phyloP scores from a whole-genome alignment of 2,888 invertebrate genomes.

The Mythimna pallens region DNA sequence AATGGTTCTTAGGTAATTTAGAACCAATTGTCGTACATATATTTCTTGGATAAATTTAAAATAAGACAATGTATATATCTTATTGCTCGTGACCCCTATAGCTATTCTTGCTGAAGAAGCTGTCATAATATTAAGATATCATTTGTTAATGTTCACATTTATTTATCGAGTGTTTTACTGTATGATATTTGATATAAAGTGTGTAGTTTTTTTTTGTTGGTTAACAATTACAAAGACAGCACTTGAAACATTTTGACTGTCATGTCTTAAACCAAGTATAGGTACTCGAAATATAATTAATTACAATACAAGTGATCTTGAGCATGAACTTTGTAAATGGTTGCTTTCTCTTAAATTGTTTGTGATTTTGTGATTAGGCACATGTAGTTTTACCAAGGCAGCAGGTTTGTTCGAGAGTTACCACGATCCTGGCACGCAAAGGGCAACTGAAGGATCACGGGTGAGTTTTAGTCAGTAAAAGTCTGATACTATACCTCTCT shows the following conservation, averaged over 20 bases:
- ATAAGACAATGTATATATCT: too few relatives aligned
- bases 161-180: conserved; percentile 8
- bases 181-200: conserved; percentile 10
- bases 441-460: too few relatives aligned
- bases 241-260: conserved; percentile 64
- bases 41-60: too few relatives aligned
- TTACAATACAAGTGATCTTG: conserved; percentile 72
- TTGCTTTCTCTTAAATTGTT: conserved; percentile 75
- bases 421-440: too few relatives aligned
- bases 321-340: conserved; percentile 63
- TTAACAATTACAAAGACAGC: conserved; percentile 24
- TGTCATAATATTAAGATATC: neutral
- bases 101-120: neutral
- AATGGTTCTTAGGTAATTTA: too few relatives aligned
- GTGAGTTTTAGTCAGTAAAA: too few relatives aligned
- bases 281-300: conserved; percentile 71
- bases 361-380: conserved; percentile 18
- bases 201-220: neutral
- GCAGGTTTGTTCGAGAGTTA: too few relatives aligned
- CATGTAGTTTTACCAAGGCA: too few relatives aligned
- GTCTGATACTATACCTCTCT: too few relatives aligned
- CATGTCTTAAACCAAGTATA: conserved; percentile 59
- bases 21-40: too few relatives aligned
- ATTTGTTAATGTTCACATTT: conserved; percentile 16
- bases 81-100: too few relatives aligned